These are phyloP conservation scores for Hiodon tergisus DNA, from an alignment of 2,113 vertebrate genomes.

Conservation along the genomic window DNA sequence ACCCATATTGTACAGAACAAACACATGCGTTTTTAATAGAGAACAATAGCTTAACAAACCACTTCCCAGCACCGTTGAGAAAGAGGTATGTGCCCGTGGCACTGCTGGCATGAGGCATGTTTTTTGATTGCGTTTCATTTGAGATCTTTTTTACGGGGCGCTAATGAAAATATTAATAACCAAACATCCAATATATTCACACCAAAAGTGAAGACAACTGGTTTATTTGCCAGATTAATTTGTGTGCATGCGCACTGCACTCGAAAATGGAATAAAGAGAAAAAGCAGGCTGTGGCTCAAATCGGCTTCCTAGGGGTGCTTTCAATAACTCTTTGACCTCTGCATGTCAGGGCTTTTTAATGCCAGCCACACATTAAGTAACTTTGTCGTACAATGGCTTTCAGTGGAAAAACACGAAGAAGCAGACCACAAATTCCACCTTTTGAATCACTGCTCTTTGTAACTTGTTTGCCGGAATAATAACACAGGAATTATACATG, in stretches of 20 bases:
- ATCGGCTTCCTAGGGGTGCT: not conserved
- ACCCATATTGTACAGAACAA: constrained; percentile 77
- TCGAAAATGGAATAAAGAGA: not conserved
- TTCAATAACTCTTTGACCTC: not conserved
- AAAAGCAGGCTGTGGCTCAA: not conserved
- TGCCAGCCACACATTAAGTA: not conserved
- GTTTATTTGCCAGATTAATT: constrained; percentile 24
- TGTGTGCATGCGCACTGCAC: not conserved
- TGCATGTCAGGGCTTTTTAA: constrained; percentile 7
- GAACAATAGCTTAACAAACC: constrained; percentile 82
- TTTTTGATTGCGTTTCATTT: constrained; percentile 66
- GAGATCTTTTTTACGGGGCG: constrained; percentile 45
- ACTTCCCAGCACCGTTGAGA: constrained; percentile 77
- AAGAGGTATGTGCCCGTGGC: constrained; percentile 69
- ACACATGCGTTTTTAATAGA: constrained; percentile 86
- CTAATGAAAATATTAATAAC: constrained; percentile 23
- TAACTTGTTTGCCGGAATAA: constrained; percentile 46
- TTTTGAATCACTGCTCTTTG: constrained; percentile 29
- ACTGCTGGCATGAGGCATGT: constrained; percentile 59
- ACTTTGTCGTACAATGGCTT: not conserved
- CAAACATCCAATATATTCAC: constrained; percentile 3
- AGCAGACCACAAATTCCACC: constrained; percentile 45
- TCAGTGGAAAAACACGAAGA: constrained; percentile 7
- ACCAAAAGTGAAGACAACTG: constrained; percentile 7
- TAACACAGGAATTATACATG: constrained; percentile 37